Base-by-base conservation (phyloP, 2,113 vertebrate genomes). In the Centrocercus urophasianus region DNA sequence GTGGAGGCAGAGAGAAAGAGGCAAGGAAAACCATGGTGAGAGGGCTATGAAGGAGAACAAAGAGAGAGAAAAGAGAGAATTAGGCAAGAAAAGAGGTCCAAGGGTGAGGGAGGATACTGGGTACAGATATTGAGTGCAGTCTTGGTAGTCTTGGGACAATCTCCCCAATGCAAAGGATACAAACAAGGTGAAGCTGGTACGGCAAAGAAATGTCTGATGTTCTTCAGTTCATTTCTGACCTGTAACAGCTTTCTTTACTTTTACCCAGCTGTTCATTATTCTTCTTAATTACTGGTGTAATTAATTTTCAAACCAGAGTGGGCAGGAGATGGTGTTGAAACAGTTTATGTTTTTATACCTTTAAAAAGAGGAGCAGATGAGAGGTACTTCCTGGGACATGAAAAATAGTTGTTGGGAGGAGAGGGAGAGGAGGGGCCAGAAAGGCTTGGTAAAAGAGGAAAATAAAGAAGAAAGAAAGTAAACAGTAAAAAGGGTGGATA, bases 401-500 rank as follows among this genome's bases (percentile, higher is more conserved):
- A 84, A 92, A 42, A 59, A 63, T 76, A 66, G 11, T 19, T n/a
- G 32, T 19, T n/a, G 56, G 7, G 6, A 30, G 8, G 6, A 6
- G 15, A 13, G 30, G 7, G 8, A 21, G 14, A 15, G 30, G 47
- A 12, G 21, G 18, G 8, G 10, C 3, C 59, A 59, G 32, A 28
- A 88, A 56, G 32, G 12, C 11, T 45, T 19, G 36, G 6, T 79
- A 40, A 83, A 86, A 76, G 27, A 54, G 86, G 89, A 92, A 16
- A 14, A 50, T 83, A 69, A 61, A 83, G 61, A 9, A 78, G 40
- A 91, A 42, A 63, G 54, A 89, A 85, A 80, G 32, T 77, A 93
- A 93, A 87, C 59, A 93, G 56, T 67, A 92, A 87, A 57, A 85
- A 36, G 50, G 40, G 75, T 30, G 87, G 59, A 79, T 82, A 86